Base-by-base conservation (phyloP, 30 jellyfish, hydroid and myxozoan genomes). In the Sanderia malayensis region DNA sequence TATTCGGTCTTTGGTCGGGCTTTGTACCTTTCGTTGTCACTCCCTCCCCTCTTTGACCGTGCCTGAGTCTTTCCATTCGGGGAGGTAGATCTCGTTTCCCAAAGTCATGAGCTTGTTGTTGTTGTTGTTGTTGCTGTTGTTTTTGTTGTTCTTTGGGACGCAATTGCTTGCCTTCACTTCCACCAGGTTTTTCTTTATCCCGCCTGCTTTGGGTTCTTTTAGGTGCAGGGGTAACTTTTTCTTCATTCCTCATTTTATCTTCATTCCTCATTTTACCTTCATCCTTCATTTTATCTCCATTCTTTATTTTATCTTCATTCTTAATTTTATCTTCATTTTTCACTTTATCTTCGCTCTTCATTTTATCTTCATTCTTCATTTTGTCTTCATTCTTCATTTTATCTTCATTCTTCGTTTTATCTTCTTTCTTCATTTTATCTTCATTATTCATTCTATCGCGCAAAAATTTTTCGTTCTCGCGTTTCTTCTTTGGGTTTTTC, bases 41-140 rank as follows among this genome's bases (percentile, higher is more conserved):
- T 49, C 64, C 25, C 64, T 66, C 79, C 1, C 37, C 79, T 66
- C 19, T 33, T 22, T 29, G 9, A 15, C 20, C 18, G n/a, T 66
- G 79, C 79, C 63, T 66, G 29, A 41, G 37, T 32, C 44, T 21
- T 25, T 66, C 85, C 66, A 58, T 7, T 33, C 85, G 18, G 8
- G 85, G 85, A 10, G 85, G 85, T 52, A 58, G 46, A 26, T 62
- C 74, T 8, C 49, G 55, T 29, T 62, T 41, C 2, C 25, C 74
- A 31, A 3, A 2, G 8, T 41, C 74, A 33, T 23, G 30, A 6
- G 74, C 13, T 31, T 62, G n/a, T 4, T 55, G 10, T n/a, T 29
- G 53, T n/a, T n/a, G n/a, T n/a, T n/a, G n/a, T n/a, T 2, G 71
- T 4, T 2, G 71, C 2, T 1, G 44, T 59, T 4, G 28, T 31